A percentile compares a stretch with the other conserved stretches of the same genome.
Evolutionary conservation across 1,140 invertebrate genomes (phyloP).

Genomic region (Potamilus streckersoni): DNA sequence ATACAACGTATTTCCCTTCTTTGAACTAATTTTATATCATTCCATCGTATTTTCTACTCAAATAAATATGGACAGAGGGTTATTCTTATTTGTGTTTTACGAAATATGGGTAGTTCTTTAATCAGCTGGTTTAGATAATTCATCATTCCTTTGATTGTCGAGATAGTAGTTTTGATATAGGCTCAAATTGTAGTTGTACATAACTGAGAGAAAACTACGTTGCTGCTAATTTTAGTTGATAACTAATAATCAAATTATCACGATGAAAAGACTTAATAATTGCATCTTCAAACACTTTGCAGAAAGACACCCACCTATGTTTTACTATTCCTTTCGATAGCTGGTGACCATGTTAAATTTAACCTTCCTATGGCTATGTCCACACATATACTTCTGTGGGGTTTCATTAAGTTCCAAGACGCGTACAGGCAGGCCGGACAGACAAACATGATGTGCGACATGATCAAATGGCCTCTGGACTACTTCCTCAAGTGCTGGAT

Average conservation of each 20-base stretch:
- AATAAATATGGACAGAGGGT: too few relatives aligned
- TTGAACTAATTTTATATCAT: not conserved
- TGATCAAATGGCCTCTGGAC: constrained; percentile 72
- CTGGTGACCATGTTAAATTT: constrained; percentile 78
- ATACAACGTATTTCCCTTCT: not conserved
- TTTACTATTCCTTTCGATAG: constrained; percentile 55
- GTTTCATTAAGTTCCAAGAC: constrained; percentile 71
- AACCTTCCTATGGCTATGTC: constrained; percentile 76
- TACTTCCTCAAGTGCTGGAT: constrained; percentile 73
- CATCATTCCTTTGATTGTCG: too few relatives aligned
- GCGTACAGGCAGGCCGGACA: constrained; percentile 70
- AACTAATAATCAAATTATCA: not conserved
- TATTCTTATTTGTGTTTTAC: too few relatives aligned
- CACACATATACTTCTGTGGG: constrained; percentile 74
- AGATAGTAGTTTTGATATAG: too few relatives aligned
- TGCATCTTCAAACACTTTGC: too few relatives aligned
- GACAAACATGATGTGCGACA: constrained; percentile 66
- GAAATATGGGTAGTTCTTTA: too few relatives aligned
- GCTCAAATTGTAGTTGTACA: too few relatives aligned
- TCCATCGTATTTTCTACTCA: too few relatives aligned
- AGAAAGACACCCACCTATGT: not conserved
- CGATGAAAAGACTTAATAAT: constrained; percentile 10
- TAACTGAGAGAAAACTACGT: not conserved
- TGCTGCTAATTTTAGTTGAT: constrained; percentile 68
- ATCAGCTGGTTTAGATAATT: too few relatives aligned